These are phyloP conservation scores for Patella vulgata DNA, from an alignment of 1,140 invertebrate species.

Conservation along the genomic window DNA sequence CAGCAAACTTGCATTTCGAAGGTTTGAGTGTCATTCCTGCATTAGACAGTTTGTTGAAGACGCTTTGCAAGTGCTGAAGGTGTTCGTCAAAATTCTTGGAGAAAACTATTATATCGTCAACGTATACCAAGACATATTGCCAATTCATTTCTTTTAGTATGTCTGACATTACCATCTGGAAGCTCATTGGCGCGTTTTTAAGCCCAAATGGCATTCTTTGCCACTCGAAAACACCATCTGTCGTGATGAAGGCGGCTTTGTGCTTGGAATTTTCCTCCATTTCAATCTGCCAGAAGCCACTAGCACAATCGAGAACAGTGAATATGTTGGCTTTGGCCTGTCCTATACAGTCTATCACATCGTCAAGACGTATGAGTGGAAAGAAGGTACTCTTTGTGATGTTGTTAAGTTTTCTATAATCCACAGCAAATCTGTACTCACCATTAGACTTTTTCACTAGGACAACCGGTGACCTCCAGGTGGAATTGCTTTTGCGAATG, in stretches of 20 bases:
- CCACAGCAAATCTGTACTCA: conserved; percentile 27
- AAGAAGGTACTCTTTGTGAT: conserved; percentile 16
- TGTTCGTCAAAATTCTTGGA: conserved; percentile 26
- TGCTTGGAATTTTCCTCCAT: conserved; percentile 23
- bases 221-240: conserved; percentile 21
- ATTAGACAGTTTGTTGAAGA: conserved; percentile 20
- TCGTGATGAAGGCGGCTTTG: conserved; percentile 30
- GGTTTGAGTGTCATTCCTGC: conserved; percentile 23
- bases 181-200: conserved; percentile 19
- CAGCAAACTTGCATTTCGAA: conserved; percentile 27
- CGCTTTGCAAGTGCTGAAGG: conserved; percentile 18
- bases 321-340: conserved; percentile 21
- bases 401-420: conserved; percentile 38
- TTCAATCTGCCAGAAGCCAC: conserved; percentile 29
- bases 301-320: conserved; percentile 22
- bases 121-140: conserved; percentile 18
- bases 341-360: conserved; percentile 24
- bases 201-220: conserved; percentile 31
- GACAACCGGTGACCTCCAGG: conserved; percentile 32
- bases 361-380: conserved; percentile 22
- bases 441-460: conserved; percentile 36
- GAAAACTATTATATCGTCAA: conserved; percentile 31
- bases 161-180: conserved; percentile 20
- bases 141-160: conserved; percentile 18
- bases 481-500: no score